Base-by-base conservation (phyloP, 2,113 vertebrate species). In the Lophura nycthemera region DNA sequence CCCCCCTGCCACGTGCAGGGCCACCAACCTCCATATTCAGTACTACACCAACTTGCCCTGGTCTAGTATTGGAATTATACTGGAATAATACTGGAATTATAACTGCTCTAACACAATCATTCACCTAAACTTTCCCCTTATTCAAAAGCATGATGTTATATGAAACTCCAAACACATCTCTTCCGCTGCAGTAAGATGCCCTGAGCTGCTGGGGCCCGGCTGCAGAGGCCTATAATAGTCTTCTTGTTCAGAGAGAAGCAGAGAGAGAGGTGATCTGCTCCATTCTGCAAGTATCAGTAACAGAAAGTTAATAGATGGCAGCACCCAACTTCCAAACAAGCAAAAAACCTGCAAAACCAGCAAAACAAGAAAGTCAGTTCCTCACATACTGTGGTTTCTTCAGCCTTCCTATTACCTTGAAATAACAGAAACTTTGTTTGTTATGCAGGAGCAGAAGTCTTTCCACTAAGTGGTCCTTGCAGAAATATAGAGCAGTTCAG, bases 381-480 rank as follows among this genome's bases (percentile, higher is more conserved):
- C 47, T 83, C 47, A 81, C 42, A 29, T 77, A 56, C 47, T 25
- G 24, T 47, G 60, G 52, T 89, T 96, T 77, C 76, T 83, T 74
- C 57, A 57, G 47, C 48, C 57, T 81, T 56, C 22, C 70, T 57
- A 61, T 48, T 83, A 63, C 29, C 43, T 61, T 80, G 29, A 52
- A 67, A 57, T 57, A 88, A 90, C 77, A 96, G 88, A 83, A 84
- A 14, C 70, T 22, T 69, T 66, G 80, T 86, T 92, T 66, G 69
- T 69, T 38, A 69, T 17, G 43, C 73, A 78, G 54, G 42, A 60
- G 73, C 56, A 75, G 60, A 84, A 56, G 43, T 10, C 42, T 82
- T 75, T 88, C 73, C 22, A 6, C 29, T 48, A 19, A 86, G 76
- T n/a, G 54, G 32, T 56, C 43, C 19, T 61, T 76, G 74, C 52